Conservation (phyloP, 2,113 vertebrate species). For the Apteryx mantelli region DNA sequence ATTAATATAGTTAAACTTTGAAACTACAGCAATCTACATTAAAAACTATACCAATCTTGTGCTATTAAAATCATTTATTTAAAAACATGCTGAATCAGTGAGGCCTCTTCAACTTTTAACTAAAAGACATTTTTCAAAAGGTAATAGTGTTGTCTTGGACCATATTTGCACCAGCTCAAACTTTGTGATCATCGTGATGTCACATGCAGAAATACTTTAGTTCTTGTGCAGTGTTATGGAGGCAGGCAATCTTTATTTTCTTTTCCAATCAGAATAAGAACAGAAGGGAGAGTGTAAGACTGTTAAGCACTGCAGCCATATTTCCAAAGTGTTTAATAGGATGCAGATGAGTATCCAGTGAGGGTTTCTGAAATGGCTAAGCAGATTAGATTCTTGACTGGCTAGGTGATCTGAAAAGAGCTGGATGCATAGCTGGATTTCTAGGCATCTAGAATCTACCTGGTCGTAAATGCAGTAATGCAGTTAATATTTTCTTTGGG, state of each 20-base stretch:
- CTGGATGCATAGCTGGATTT: not conserved
- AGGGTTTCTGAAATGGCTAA: not conserved
- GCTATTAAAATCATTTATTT: not conserved
- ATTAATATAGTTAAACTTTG: not conserved
- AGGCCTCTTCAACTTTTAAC: not conserved
- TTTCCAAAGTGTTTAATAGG: not conserved
- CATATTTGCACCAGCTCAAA: accelerated
- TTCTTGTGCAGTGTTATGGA: not conserved
- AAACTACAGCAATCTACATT: not conserved
- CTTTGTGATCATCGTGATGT: not conserved
- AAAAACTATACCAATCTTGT: not conserved
- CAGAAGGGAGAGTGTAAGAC: not conserved
- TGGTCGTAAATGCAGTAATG: not conserved
- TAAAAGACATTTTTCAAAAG: not conserved
- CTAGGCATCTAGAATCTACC: not conserved
- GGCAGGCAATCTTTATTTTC: not conserved
- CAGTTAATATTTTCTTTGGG: not conserved
- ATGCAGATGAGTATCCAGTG: not conserved
- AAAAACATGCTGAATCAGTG: not conserved
- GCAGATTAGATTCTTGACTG: not conserved
- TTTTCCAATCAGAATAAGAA: not conserved
- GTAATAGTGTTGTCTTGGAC: not conserved
- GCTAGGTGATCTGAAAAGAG: not conserved
- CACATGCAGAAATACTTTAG: not conserved
- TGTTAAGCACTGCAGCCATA: accelerated